A percentile compares a stretch with the other conserved stretches of the same genome.
Conservation (phyloP, 2,113 vertebrate species). For the Melanocharis versteri region DNA sequence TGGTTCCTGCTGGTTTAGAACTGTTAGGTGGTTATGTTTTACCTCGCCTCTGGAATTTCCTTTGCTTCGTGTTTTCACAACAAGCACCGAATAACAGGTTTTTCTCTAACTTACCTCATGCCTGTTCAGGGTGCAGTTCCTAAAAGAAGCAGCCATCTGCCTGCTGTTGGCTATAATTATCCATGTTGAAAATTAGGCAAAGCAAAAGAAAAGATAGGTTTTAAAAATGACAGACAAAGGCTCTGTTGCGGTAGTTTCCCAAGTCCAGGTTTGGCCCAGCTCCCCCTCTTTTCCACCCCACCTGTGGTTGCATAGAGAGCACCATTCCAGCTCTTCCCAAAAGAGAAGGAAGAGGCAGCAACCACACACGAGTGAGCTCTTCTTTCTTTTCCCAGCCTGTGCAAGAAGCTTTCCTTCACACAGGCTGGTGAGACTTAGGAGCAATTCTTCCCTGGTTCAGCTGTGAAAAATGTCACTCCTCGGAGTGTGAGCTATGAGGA, state of each 20-base stretch:
- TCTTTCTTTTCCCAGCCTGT: background rate
- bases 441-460: background rate
- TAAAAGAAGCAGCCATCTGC: background rate
- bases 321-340: background rate
- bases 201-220: background rate
- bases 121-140: background rate
- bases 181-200: background rate
- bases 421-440: background rate
- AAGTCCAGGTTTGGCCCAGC: background rate
- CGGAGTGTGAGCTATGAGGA: background rate
- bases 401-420: background rate
- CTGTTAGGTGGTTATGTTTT: background rate
- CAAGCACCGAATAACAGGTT: background rate
- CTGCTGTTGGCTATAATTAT: background rate
- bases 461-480: background rate
- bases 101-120: background rate
- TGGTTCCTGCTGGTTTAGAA: background rate
- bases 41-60: background rate
- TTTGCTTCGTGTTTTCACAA: background rate
- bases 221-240: background rate
- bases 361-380: background rate
- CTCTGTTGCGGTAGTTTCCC: background rate
- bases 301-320: background rate
- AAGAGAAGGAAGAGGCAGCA: background rate
- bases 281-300: background rate